Evolutionary conservation across 2,888 invertebrate species (phyloP).

Genomic region (Stenoptilia bipunctidactyla): DNA sequence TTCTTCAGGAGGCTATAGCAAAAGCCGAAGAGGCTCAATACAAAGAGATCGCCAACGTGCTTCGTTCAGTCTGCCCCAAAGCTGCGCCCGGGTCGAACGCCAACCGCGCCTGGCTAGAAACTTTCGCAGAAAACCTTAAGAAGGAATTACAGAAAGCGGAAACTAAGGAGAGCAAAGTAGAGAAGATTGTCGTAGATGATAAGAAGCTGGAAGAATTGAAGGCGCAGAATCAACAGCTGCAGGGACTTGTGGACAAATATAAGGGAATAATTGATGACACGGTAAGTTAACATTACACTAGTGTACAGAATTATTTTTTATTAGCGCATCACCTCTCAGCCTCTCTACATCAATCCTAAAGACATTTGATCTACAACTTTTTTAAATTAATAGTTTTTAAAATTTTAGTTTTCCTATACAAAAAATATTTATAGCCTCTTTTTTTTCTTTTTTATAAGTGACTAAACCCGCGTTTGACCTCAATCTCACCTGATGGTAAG

Average conservation of each 20-base stretch:
- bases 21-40: constrained; percentile 75
- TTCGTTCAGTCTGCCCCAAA: constrained; percentile 36
- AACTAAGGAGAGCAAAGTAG: constrained; percentile 9
- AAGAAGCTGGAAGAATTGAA: constrained; percentile 56
- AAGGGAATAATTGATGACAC: constrained; percentile 83
- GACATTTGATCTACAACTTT: no score
- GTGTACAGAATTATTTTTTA: no score
- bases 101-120: constrained; percentile 35
- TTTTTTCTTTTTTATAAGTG: no score
- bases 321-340: no score
- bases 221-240: constrained; percentile 75
- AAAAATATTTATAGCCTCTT: no score
- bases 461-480: no score
- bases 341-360: no score
- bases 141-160: constrained; percentile 27
- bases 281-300: no score
- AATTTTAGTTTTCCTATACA: no score
- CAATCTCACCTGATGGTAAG: no score
- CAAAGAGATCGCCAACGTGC: constrained; percentile 59
- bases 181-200: constrained; percentile 21
- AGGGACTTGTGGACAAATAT: constrained; percentile 76
- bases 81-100: constrained; percentile 28
- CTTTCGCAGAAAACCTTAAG: constrained; percentile 43
- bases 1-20: constrained; percentile 44
- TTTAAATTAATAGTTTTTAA: no score